A percentile compares a stretch with the other conserved stretches of the same genome.
Evolutionary conservation across 2,888 invertebrate genomes (phyloP).

Genomic region (Seira sanloemensis): DNA sequence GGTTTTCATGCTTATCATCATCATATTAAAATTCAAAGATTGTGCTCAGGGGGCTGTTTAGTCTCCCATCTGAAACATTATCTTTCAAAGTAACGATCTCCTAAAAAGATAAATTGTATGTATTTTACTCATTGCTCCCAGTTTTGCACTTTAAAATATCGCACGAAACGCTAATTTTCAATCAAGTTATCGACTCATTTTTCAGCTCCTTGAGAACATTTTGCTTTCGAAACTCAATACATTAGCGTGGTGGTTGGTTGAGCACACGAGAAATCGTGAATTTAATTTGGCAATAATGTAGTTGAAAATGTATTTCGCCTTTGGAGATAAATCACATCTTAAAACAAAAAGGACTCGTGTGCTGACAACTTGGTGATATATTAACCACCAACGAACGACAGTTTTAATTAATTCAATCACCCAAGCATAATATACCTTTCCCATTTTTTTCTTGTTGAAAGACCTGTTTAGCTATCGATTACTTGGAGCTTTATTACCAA

Average conservation of each 20-base stretch:
- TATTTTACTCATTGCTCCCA: no score
- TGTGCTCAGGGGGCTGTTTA: no score
- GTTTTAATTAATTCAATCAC: slow-evolving; percentile 65
- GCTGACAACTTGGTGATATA: slow-evolving; percentile 63
- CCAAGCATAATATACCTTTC: slow-evolving; percentile 28
- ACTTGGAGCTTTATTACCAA: slow-evolving; percentile 54
- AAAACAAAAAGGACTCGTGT: slow-evolving; percentile 57
- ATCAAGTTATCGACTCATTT: neutral
- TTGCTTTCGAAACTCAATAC: neutral
- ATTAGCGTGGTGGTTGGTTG: neutral
- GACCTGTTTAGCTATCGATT: slow-evolving; percentile 63
- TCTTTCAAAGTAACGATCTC: no score
- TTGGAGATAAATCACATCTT: slow-evolving; percentile 47
- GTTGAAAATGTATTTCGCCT: neutral
- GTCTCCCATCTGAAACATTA: no score
- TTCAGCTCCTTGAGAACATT: neutral
- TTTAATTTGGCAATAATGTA: neutral
- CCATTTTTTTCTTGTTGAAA: slow-evolving; percentile 42
- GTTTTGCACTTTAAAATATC: no score
- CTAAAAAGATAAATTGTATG: no score
- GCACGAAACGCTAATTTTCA: neutral
- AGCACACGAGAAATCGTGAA: neutral
- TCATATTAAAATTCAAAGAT: no score
- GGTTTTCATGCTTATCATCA: no score
- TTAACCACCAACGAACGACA: slow-evolving; percentile 64